Base-by-base conservation (phyloP, 1,140 invertebrate genomes). In the Lepidurus couesii region DNA sequence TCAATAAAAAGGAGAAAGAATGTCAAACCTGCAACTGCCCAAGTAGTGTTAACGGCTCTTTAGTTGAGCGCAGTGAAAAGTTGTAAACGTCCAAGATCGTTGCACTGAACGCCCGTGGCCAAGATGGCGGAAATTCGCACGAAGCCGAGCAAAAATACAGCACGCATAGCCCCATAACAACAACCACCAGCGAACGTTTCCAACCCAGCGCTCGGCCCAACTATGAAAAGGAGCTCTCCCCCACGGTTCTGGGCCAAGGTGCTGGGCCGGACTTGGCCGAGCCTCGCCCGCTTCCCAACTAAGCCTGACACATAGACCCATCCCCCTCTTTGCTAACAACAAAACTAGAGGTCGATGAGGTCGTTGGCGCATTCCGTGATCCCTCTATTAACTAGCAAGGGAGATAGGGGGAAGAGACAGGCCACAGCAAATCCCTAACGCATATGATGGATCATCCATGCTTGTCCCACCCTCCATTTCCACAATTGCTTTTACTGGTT, bases 281-380 rank as follows among this genome's bases (percentile, higher is more conserved):
- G 53, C 53, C 53, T 65, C 53, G 53, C n/a, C 53, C 53, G 53
- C 53, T 65, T 65, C n/a, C 8, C 53, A 65, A 16, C 53, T 65
- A n/a, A 21, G 53, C 53, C 53, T 65, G 53, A 65, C 53, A 65
- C 53, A 65, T 65, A 65, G 53, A 65, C 53, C 53, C 53, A 65
- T 65, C 53, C 53, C 53, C 16, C 21, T 13, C 16, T 21, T 65
- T 65, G 53, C 34, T 34, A 34, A 65, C 53, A 65, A 65, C 53
- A 65, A 65, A 65, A 65, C 53, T 65, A 65, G 53, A 65, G 53
- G 53, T 65, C 53, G 53, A 65, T 65, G 53, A 65, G 53, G 53
- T 65, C 53, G 53, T 65, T 65, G 9, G 53, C 53, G n/a, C 53
- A 65, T 65, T 65, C 53, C 53, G 21, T 65, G 53, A 65, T 65